These are phyloP conservation scores for Diabrotica balteata DNA, from an alignment of 2,888 invertebrate genomes.

Conservation along the genomic window DNA sequence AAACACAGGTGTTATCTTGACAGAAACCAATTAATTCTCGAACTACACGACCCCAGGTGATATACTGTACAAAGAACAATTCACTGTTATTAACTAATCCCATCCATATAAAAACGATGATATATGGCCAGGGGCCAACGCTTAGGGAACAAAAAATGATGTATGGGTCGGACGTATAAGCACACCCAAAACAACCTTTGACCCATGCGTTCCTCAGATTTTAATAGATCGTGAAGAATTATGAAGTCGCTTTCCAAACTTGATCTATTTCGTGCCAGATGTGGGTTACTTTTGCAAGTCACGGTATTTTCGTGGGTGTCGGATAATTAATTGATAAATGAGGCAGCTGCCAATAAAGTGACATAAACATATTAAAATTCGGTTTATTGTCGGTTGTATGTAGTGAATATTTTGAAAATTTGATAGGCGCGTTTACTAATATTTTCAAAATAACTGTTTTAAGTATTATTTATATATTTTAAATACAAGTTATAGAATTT, in stretches of 20 bases:
- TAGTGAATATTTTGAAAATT: no score
- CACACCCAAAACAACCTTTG: neutral
- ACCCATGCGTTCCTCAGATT: neutral
- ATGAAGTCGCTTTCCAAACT: neutral
- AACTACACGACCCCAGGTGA: neutral
- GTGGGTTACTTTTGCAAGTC: neutral
- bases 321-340: no score
- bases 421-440: no score
- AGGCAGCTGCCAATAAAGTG: no score
- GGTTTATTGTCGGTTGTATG: no score
- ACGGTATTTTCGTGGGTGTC: neutral
- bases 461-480: no score
- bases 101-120: neutral
- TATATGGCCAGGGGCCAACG: neutral
- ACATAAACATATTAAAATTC: no score
- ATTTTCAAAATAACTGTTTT: no score
- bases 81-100: neutral
- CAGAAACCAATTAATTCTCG: no score
- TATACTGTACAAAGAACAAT: slow-evolving; percentile 1
- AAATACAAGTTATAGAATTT: no score
- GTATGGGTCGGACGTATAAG: neutral
- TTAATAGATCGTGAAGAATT: slow-evolving; percentile 2
- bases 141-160: neutral
- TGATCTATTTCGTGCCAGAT: neutral
- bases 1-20: no score